These are phyloP conservation scores for Zosterops japonicus DNA, from an alignment of 2,113 vertebrate genomes.

Conservation along the genomic window DNA sequence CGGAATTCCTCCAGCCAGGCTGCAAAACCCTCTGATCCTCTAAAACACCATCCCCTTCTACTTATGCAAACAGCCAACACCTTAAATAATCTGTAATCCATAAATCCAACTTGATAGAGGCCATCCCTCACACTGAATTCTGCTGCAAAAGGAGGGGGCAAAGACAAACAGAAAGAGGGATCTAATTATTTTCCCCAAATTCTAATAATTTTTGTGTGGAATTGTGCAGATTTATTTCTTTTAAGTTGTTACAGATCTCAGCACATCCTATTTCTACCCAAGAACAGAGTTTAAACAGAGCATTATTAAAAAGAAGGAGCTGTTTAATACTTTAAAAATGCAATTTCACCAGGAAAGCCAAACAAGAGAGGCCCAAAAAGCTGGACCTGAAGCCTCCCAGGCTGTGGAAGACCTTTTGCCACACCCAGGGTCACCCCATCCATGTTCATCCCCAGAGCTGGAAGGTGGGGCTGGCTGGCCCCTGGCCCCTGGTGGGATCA, in stretches of 20 bases:
- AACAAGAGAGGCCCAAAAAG: neutral
- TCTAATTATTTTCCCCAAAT: neutral
- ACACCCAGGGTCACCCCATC: neutral
- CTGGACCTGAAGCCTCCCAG: neutral
- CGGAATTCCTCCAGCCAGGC: too few relatives aligned
- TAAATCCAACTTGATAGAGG: fast-evolving
- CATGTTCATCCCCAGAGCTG: neutral
- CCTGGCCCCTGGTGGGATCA: neutral
- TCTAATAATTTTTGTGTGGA: neutral
- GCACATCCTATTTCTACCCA: neutral
- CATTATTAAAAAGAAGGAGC: neutral
- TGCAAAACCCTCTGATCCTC: neutral
- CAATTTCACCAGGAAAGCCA: neutral
- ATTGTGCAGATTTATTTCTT: too few relatives aligned
- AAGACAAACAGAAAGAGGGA: neutral
- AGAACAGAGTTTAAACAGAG: neutral
- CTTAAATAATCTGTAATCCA: neutral
- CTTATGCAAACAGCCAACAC: neutral
- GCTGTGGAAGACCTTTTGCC: neutral
- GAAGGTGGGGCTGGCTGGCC: neutral
- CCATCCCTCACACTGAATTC: neutral
- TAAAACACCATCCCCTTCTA: fast-evolving
- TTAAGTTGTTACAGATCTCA: neutral
- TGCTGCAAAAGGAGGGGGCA: neutral
- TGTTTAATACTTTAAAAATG: neutral